Percentiles rank a stretch among this genome's conserved stretches.
Conservation (phyloP, 1,140 invertebrate species). For the Zaprionus gabonicus region DNA sequence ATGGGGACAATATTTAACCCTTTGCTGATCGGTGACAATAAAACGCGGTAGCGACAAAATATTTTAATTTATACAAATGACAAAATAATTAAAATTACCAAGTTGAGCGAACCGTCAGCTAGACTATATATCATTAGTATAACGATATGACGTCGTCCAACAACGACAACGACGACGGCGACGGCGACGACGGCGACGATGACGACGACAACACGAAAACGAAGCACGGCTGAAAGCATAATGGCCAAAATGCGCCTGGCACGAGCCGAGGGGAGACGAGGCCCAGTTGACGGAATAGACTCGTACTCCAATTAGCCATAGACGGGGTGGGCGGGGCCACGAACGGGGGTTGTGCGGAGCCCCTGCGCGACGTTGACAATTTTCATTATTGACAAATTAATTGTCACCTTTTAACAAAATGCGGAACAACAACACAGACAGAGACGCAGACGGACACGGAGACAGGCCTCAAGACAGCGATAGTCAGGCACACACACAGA, state of each 20-base stretch:
- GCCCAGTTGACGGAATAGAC: slow-evolving; percentile 14
- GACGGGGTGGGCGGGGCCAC: neutral
- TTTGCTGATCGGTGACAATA: slow-evolving; percentile 21
- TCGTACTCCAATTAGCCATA: slow-evolving; percentile 23
- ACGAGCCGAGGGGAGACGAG: slow-evolving; percentile 25
- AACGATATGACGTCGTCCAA: slow-evolving; percentile 42
- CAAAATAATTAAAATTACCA: slow-evolving; percentile 78
- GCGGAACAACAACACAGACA: slow-evolving; percentile 39
- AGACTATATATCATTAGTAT: slow-evolving; percentile 74
- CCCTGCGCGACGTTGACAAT: slow-evolving; percentile 54
- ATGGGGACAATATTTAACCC: slow-evolving; percentile 28
- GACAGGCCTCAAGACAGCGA: slow-evolving; percentile 24
- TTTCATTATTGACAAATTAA: slow-evolving; percentile 81
- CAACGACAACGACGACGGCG: neutral
- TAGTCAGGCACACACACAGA: slow-evolving; percentile 3
- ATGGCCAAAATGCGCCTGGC: slow-evolving; percentile 53
- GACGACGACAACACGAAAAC: slow-evolving; percentile 15
- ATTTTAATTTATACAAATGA: slow-evolving; percentile 83
- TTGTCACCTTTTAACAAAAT: slow-evolving; percentile 83
- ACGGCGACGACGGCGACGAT: neutral
- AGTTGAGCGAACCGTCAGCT: slow-evolving; percentile 54
- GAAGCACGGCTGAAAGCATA: slow-evolving; percentile 45
- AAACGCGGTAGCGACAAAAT: slow-evolving; percentile 44
- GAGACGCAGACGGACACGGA: neutral
- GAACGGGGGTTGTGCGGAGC: neutral